Conservation (phyloP, 2,888 invertebrate species). For the Dolichomitus sp. region DNA sequence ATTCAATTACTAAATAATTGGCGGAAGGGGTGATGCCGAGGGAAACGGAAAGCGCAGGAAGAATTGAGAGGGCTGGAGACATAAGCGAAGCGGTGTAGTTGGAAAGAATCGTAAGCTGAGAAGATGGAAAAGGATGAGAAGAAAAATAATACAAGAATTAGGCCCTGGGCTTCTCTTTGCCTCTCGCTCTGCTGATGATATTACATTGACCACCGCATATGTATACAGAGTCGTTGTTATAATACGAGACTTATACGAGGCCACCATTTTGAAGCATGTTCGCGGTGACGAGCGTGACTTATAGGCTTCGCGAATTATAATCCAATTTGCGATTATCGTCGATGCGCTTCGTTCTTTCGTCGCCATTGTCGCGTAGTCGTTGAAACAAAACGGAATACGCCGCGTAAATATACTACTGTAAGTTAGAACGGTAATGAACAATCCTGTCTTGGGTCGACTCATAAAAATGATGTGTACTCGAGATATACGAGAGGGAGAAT, state of each 20-base stretch:
- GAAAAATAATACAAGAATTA: conserved; percentile 33
- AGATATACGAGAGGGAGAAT: background rate
- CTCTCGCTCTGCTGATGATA: conserved; percentile 45
- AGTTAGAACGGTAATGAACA: conserved; percentile 27
- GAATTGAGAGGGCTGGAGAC: conserved; percentile 50
- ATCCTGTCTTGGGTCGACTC: background rate
- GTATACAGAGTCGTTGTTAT: conserved; percentile 18
- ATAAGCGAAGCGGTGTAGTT: conserved; percentile 17
- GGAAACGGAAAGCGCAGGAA: conserved; percentile 47
- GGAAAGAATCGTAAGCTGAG: conserved; percentile 4
- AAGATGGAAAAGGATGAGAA: conserved; percentile 56
- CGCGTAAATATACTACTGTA: conserved; percentile 54
- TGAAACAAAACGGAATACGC: conserved; percentile 44
- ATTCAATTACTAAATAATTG: conserved; percentile 85
- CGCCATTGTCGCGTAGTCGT: conserved; percentile 44
- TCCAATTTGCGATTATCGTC: conserved; percentile 85
- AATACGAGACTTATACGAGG: conserved; percentile 43
- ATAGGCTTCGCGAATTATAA: conserved; percentile 84
- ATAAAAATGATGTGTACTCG: too few relatives aligned
- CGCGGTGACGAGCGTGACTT: conserved; percentile 85
- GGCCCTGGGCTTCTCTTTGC: conserved; percentile 49
- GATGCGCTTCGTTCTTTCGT: conserved; percentile 66
- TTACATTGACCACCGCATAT: conserved; percentile 47
- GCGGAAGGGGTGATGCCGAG: conserved; percentile 71
- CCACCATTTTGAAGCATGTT: conserved; percentile 70